These are phyloP conservation scores for Hyles vespertilio DNA, from an alignment of 1,140 invertebrate genomes.

Conservation along the genomic window DNA sequence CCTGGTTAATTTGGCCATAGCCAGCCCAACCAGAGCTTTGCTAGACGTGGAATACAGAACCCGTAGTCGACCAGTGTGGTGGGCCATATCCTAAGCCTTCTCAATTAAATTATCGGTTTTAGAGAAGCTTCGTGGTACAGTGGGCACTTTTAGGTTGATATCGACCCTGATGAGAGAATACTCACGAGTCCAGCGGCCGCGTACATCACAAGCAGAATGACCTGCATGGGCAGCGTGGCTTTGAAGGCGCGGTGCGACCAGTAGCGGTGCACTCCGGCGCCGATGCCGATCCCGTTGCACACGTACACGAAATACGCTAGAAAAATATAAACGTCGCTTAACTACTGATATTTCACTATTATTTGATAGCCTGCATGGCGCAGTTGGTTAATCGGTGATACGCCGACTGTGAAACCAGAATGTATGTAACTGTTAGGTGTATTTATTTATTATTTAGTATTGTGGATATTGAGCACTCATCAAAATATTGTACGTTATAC, in stretches of 20 bases:
- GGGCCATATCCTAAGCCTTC: background rate
- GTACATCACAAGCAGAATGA: constrained; percentile 6
- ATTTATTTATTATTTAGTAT: no score
- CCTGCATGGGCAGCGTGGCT: constrained; percentile 3
- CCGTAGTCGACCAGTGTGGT: background rate
- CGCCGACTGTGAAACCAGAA: no score
- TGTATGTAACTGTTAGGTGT: no score
- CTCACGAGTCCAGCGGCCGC: constrained; percentile 10
- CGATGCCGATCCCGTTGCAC: constrained; percentile 7
- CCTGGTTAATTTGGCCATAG: no score
- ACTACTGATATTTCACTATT: no score
- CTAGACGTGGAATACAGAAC: no score
- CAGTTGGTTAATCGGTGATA: no score
- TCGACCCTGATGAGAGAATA: background rate
- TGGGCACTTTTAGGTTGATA: background rate
- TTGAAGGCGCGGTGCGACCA: constrained; percentile 10
- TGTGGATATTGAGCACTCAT: no score
- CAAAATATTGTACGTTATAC: no score
- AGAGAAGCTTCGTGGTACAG: background rate
- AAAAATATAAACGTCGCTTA: background rate
- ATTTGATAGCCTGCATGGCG: no score
- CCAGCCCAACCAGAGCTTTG: no score
- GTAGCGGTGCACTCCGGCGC: constrained; percentile 5
- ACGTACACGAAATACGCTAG: constrained; percentile 3
- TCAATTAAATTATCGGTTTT: background rate